A percentile compares a stretch with the other conserved stretches of the same genome.
Evolutionary conservation across 2,113 vertebrate species (phyloP).

Genomic region (Entelurus aequoreus): DNA sequence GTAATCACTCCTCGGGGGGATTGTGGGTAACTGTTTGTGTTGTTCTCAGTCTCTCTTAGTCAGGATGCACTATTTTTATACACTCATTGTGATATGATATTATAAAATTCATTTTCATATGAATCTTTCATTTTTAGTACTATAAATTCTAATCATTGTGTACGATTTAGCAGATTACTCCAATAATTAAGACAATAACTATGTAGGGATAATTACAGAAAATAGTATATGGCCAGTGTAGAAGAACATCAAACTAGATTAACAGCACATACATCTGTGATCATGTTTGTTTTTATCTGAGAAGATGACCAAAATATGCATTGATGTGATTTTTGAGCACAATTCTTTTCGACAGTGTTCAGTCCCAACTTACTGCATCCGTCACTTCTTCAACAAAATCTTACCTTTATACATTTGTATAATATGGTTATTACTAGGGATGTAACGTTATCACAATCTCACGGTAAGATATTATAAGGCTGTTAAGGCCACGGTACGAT

Average conservation of each 20-base stretch:
- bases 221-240: not conserved
- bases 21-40: not conserved
- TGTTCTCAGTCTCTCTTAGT: not conserved
- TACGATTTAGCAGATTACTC: not conserved
- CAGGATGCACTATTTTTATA: not conserved
- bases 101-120: not conserved
- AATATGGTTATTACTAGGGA: too few species aligned
- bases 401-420: too few species aligned
- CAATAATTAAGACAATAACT: not conserved
- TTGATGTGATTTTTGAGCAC: not conserved
- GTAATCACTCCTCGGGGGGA: slow-evolving; percentile 56
- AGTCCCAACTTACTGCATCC: not conserved
- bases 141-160: not conserved
- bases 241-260: not conserved
- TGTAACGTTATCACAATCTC: too few species aligned
- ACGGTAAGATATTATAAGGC: too few species aligned
- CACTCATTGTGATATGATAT: too few species aligned
- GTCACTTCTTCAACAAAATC: not conserved
- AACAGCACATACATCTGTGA: not conserved
- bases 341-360: not conserved
- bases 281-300: not conserved
- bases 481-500: too few species aligned
- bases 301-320: not conserved
- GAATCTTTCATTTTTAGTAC: not conserved
- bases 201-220: not conserved